Conservation (phyloP, 1,140 invertebrate genomes). For the Gerris buenoi region DNA sequence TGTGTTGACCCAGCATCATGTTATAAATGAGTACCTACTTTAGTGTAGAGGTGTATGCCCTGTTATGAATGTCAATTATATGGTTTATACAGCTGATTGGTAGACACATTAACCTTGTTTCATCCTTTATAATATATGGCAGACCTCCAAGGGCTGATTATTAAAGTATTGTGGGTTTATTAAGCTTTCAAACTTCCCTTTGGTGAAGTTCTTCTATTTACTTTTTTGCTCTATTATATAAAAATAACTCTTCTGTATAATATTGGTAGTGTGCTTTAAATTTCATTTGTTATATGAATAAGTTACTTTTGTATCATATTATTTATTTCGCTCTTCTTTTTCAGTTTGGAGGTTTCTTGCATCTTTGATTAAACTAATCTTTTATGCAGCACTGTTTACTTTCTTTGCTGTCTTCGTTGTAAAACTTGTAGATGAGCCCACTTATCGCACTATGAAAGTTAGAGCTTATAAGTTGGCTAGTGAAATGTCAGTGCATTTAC, state of each 20-base stretch:
- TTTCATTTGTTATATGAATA: neutral
- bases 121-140: too few relatives aligned
- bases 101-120: too few relatives aligned
- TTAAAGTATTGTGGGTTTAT: neutral
- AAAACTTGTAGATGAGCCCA: neutral
- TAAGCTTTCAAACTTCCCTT: neutral
- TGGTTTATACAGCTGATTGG: too few relatives aligned
- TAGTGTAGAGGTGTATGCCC: too few relatives aligned
- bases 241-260: neutral
- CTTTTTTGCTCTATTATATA: too few relatives aligned
- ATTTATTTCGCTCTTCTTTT: conserved; percentile 1
- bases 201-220: neutral
- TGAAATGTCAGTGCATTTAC: neutral
- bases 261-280: neutral
- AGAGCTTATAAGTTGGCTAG: neutral
- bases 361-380: neutral
- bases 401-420: neutral
- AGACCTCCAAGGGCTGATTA: too few relatives aligned
- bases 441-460: neutral
- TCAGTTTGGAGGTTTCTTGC: neutral
- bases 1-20: too few relatives aligned
- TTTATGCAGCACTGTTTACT: neutral
- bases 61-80: too few relatives aligned
- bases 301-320: neutral
- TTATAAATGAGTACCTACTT: too few relatives aligned